Evolutionary conservation across 2,888 invertebrate species (phyloP).

Genomic region (Campoplex nolae): DNA sequence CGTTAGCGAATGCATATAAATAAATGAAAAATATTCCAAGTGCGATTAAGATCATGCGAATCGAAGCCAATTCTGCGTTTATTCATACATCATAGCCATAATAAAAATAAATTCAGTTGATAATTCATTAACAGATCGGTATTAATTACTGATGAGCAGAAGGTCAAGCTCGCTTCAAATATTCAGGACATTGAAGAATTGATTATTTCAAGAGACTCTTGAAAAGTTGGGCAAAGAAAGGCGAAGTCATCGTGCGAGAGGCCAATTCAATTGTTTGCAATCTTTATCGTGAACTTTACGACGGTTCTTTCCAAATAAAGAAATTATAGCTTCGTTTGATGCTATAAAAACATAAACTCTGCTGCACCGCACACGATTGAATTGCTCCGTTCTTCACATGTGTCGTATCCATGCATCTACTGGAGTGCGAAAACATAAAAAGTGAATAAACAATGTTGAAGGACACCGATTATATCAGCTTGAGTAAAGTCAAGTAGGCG

Average conservation of each 20-base stretch:
- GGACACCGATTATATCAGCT: slow-evolving; percentile 33
- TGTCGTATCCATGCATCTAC: not conserved
- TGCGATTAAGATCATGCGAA: no score
- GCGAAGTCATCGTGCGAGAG: not conserved
- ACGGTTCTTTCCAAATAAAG: not conserved
- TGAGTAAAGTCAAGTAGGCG: slow-evolving; percentile 12
- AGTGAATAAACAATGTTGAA: slow-evolving; percentile 31
- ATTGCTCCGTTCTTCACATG: not conserved
- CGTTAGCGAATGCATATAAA: not conserved
- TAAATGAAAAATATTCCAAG: not conserved
- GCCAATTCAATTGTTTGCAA: not conserved
- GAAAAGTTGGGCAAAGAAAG: not conserved
- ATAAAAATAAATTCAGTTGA: no score
- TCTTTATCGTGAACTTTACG: not conserved
- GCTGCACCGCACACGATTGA: not conserved
- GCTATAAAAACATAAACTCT: not conserved
- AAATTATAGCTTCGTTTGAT: not conserved
- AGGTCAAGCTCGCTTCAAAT: not conserved
- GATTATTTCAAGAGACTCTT: not conserved
- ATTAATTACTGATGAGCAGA: not conserved
- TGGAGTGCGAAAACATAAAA: slow-evolving; percentile 27
- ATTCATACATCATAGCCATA: no score
- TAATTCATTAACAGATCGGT: not conserved
- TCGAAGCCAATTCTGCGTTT: not conserved
- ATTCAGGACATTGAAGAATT: not conserved